Evolutionary conservation across 2,113 vertebrate genomes (phyloP), one percentile per base, ranked within the genome.

Genomic region (Aspidoscelis tigris): DNA sequence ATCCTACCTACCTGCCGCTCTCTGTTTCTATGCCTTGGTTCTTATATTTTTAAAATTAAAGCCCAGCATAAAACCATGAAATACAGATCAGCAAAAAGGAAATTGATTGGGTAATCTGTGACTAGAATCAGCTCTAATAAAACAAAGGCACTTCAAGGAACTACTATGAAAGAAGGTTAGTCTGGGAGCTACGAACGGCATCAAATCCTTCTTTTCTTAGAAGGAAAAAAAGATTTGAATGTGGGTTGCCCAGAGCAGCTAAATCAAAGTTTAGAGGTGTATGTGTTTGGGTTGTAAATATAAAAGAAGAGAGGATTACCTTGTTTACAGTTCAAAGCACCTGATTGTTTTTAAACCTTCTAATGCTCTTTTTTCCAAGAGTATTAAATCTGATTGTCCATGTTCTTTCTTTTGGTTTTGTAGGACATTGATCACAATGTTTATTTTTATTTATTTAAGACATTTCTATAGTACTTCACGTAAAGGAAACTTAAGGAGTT

Each of bases 101-200:
- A 61, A 81, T 58, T 41, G 75, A 77, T 58, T 78, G 66, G 53
- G 69, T 53, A 44, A 58, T 43, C 66, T 78, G 39, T 71, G 66
- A 33, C 6, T 84, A 24, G 39, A 44, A 71, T 71, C 50, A 44
- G 24, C 68, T 61, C 20, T 50, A n/a, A 39, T 43, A n/a, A 24
- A 73, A 78, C 68, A 78, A 84, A 84, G 61, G 66, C 24, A 33
- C 70, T 50, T 47, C 44, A 41, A 70, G 33, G 24, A 61, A 16
- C n/a, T 43, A 55, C 55, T 69, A 39, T 44, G 75, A 84, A 77
- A 77, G 47, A 39, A 68, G 64, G n/a, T 53, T 61, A 68, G 33
- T 61, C 61, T 69, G n/a, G 68, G 24, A 50, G 14, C 33, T n/a
- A n/a, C 65, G 55, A 22, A 16, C 66, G 41, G 65, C 70, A 81